Base-by-base conservation (phyloP, 1,140 invertebrate species). In the Drosophila varians region DNA sequence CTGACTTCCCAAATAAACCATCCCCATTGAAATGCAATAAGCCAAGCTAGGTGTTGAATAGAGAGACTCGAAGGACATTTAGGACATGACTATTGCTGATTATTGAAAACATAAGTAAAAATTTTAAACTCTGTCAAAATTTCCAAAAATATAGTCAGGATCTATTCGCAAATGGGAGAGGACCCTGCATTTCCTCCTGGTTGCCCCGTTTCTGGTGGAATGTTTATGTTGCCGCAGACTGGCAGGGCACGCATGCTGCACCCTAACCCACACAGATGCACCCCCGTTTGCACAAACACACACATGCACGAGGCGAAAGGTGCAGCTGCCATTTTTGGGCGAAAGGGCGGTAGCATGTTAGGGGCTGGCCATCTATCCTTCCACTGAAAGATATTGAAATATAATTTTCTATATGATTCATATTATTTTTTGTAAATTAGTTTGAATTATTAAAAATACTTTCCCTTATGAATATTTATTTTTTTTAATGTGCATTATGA, bases 211-310 rank as follows among this genome's bases (percentile, higher is more conserved):
- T 9, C 56, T 60, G 66, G 72, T 73, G 76, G 62, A 34, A 82
- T 86, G 82, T 87, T 86, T 86, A 86, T 86, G 82, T 87, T 77
- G 77, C 82, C 82, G 77, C 82, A 82, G 58, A 65, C 55, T 57
- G 69, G 77, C 53, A 56, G 64, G 31, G 62, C 57, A 84, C 66
- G 82, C 82, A 80, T 70, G 74, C 2, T 21, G 21, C 21, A 68
- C 64, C 57, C 42, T 54, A 48, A 38, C 69, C 42, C 60, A 47
- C 60, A 28, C 34, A 16, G 21, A 7, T 42, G 12, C 74, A 40
- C 43, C 16, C 36, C n/a, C 9, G 9, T 9, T 28, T 8, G 43
- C 26, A 12, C 55, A 45, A 5, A 25, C 36, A 16, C 31, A 74
- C 53, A 56, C 49, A 46, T 57, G 43, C 19, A 47, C 49, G 51